Base-by-base conservation (phyloP, 2,888 invertebrate species). In the Enoplolaimus lenunculus region DNA sequence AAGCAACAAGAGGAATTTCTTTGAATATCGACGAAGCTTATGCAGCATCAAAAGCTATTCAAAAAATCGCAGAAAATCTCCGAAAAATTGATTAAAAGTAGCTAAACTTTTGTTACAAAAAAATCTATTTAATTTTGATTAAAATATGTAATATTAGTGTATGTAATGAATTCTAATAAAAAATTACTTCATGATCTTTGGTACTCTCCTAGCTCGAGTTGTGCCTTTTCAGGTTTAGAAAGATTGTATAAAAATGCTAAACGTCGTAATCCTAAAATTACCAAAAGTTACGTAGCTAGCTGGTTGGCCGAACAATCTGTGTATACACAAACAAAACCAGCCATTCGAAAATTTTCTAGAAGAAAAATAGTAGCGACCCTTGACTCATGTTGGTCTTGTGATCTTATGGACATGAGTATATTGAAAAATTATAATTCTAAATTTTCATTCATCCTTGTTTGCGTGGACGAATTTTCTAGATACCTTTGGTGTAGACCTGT, bases 401-500 rank as follows among this genome's bases (percentile, higher is more conserved):
- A 57, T 26, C 57, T 57, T 57, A 26, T 26, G 57, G 57, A 57
- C 57, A 57, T 57, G 57, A 21, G 21, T 21, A 26, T 26, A 57
- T 26, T 57, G 26, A 57, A 26, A 21, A 57, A 57, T 57, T 57
- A 21, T 7, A 62, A 62, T n/a, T 7, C 13, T 13, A 33, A 33
- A 13, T 16, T 62, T 26, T 30, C 13, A 13, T 62, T 62, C n/a
- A 13, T 62, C 13, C 64, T 62, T 29, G n/a, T 62, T 13, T 29
- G 28, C 13, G 64, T 62, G 26, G 64, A 62, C 26, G 64, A 62
- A 62, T 62, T 62, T 62, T 62, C 64, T 16, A 7, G 64, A 62
- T 62, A 13, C n/a, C 13, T 33, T 13, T 62, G 64, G 64, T 29
- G 28, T 62, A 7, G 64, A 16, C 7, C 64, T 13, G 30, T 62